Conservation (phyloP, 2,888 invertebrate genomes). For the Fragum whitleyi region DNA sequence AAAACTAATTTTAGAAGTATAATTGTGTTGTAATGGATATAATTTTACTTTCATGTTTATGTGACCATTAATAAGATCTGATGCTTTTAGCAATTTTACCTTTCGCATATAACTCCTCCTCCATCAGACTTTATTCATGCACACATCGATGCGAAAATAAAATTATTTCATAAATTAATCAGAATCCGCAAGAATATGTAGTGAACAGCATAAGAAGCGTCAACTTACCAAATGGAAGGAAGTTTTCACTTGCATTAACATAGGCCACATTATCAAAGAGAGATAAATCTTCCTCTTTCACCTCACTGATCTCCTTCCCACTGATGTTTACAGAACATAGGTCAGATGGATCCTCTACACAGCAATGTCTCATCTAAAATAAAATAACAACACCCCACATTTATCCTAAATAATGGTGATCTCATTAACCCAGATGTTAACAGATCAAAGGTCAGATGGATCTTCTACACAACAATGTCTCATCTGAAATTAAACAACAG, state of each 20-base stretch:
- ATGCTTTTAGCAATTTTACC: too few species aligned
- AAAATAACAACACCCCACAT: background rate
- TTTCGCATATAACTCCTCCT: too few species aligned
- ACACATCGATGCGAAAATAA: too few species aligned
- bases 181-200: too few species aligned
- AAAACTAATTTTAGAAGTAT: too few species aligned
- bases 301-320: constrained; percentile 80
- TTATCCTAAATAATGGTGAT: constrained; percentile 60
- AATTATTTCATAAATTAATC: too few species aligned
- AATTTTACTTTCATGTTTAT: too few species aligned
- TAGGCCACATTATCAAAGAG: constrained; percentile 85
- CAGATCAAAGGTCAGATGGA: constrained; percentile 83
- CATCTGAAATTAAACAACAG: too few species aligned
- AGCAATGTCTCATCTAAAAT: constrained; percentile 84
- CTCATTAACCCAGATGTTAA: constrained; percentile 82
- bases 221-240: constrained; percentile 81
- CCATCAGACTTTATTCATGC: too few species aligned
- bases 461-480: constrained; percentile 84
- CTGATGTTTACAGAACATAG: constrained; percentile 83
- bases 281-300: constrained; percentile 82
- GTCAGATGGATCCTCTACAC: constrained; percentile 84
- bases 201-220: too few species aligned
- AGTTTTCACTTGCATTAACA: constrained; percentile 84
- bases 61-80: too few species aligned
- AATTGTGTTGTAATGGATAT: too few species aligned